A percentile compares a stretch with the other conserved stretches of the same genome.
Conservation (phyloP, 2,797 vertebrate species). For the Alauda arvensis region DNA sequence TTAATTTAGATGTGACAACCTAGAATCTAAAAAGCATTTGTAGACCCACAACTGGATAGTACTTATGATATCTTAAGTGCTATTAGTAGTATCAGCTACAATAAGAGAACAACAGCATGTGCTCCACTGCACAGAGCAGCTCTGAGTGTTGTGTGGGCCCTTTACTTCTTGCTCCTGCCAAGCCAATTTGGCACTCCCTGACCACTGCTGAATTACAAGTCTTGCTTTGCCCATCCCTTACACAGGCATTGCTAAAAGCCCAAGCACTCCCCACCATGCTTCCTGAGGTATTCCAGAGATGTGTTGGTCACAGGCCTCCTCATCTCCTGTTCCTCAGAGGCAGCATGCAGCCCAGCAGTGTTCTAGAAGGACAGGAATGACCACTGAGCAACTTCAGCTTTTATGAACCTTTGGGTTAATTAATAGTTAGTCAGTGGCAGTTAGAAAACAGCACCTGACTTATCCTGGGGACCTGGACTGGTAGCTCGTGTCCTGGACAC, state of each 20-base stretch:
- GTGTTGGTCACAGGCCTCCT: not conserved
- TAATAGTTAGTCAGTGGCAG: not conserved
- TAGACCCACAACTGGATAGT: not conserved
- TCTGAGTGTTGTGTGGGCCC: not conserved
- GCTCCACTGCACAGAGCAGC: not conserved
- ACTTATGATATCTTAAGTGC: not conserved
- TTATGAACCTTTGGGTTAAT: not conserved
- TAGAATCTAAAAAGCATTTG: not conserved
- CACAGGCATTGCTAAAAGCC: not conserved
- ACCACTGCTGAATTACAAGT: not conserved
- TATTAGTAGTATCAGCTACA: not conserved
- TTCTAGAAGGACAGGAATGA: slow-evolving; percentile 36
- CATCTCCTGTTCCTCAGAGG: not conserved
- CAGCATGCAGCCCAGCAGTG: not conserved
- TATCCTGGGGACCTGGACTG: not conserved
- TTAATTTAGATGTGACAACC: not conserved
- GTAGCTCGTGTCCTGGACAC: not conserved
- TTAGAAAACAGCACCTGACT: not conserved
- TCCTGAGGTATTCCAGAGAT: fast-evolving
- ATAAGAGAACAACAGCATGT: not conserved
- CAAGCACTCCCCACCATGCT: fast-evolving
- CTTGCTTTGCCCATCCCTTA: not conserved
- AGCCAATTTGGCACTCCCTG: not conserved
- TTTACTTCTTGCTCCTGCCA: not conserved
- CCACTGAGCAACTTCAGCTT: not conserved